These are phyloP conservation scores for Anabas testudineus DNA, from an alignment of 2,797 vertebrate genomes.

Conservation along the genomic window DNA sequence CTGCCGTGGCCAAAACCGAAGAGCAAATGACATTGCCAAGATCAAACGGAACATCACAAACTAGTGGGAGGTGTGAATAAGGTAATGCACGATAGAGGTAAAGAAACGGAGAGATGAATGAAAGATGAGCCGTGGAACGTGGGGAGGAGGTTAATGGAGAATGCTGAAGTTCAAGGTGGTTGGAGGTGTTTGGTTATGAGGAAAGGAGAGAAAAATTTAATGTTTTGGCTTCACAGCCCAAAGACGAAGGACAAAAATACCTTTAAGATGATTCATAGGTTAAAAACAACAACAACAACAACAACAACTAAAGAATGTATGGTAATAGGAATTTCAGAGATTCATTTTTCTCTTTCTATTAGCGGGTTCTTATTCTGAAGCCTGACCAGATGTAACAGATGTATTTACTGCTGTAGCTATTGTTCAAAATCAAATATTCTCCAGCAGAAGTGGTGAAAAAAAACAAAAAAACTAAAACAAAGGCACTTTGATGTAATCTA, in stretches of 20 bases:
- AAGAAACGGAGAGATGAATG: constrained; percentile 49
- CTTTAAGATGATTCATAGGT: constrained; percentile 11
- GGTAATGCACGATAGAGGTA: constrained; percentile 25
- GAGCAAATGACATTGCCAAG: constrained; percentile 26
- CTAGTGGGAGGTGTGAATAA: constrained; percentile 26
- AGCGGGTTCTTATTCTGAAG: not conserved
- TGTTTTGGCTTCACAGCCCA: constrained; percentile 21
- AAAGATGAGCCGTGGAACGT: constrained; percentile 44
- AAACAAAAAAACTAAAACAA: not conserved
- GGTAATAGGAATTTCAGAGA: not conserved
- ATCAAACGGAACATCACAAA: constrained; percentile 38
- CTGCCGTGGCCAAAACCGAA: constrained; percentile 14
- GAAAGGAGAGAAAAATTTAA: not conserved
- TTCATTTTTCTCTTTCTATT: not conserved
- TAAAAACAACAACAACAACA: too few species aligned
- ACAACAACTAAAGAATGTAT: too few species aligned
- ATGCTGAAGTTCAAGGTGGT: constrained; percentile 49
- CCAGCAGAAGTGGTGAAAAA: constrained; percentile 10
- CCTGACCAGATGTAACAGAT: constrained; percentile 22
- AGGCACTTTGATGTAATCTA: constrained; percentile 37
- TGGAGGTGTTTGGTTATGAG: too few species aligned
- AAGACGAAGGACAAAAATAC: not conserved
- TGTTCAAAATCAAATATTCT: constrained; percentile 34
- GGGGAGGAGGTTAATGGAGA: constrained; percentile 42
- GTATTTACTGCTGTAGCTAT: constrained; percentile 11